Percentiles rank a stretch among this genome's conserved stretches.
phyloP scores from a whole-genome alignment of 2,113 vertebrate species.

The Strix aluco region DNA sequence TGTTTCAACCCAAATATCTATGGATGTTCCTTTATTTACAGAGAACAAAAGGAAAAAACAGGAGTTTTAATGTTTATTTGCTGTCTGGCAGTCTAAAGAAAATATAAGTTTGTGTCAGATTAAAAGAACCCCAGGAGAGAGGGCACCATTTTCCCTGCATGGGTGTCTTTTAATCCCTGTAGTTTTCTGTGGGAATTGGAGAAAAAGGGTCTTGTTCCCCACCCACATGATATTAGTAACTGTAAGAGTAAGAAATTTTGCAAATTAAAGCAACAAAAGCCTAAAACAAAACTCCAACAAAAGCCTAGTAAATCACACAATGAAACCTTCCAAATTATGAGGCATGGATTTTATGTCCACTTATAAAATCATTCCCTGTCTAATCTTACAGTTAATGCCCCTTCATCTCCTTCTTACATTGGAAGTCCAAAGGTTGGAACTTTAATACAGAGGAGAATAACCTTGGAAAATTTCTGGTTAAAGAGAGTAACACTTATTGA shows the following conservation, averaged over 20 bases:
- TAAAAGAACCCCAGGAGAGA: neutral
- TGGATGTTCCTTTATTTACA: slow-evolving; percentile 30
- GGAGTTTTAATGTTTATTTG: neutral
- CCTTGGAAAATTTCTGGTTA: neutral
- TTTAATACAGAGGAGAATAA: neutral
- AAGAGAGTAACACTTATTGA: neutral
- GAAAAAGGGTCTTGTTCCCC: neutral
- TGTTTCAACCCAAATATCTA: neutral
- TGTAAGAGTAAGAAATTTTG: neutral
- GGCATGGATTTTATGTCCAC: neutral
- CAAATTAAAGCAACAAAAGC: neutral
- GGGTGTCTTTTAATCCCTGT: neutral
- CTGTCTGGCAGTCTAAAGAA: neutral
- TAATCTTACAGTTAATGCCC: neutral
- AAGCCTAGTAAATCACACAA: neutral
- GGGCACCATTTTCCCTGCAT: neutral
- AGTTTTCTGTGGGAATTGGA: neutral
- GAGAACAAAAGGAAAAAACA: neutral
- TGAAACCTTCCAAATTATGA: neutral
- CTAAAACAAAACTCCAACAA: neutral
- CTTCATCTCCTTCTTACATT: neutral
- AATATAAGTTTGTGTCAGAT: neutral
- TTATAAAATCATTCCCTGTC: neutral
- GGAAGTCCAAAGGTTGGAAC: neutral
- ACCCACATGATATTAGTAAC: neutral